Evolutionary conservation across 23 tunicate species (phyloP), one percentile per base, ranked within the genome.

Genomic region (Oikopleura dioica): DNA sequence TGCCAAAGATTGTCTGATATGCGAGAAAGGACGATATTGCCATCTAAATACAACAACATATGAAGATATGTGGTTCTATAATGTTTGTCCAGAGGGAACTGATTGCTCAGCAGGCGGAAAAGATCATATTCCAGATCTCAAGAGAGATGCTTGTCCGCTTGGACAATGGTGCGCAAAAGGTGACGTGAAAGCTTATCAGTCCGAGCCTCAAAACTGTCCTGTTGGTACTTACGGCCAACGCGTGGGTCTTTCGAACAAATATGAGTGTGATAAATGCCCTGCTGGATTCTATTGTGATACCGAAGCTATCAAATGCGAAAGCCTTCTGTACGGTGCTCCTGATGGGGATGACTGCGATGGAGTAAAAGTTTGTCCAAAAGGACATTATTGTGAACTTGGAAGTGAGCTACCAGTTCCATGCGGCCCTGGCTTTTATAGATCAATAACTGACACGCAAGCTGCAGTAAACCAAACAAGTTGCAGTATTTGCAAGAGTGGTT

Each of bases 211-310:
- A 16, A 9, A 9, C 0, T 91, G 97, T 75, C 84, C 84, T 0
- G 58, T 75, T 34, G 97, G 97, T 0, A 82, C 81, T 0, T 91
- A 84, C 35, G 92, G 97, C 16, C 79, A 68, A 38, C 55, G 80
- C n/a, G 16, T 16, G 9, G 55, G 55, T 79, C 1, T 44, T 5
- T 5, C 55, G 16, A 44, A 44, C 55, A 75, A 37, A 31, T 38
- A 38, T 5, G 87, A 86, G 30, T 91, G 97, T 76, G 67, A 38
- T 77, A 69, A 58, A 38, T 91, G 97, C 38, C 87, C 82, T 0
- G 68, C 79, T 68, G 97, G 97, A 33, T 68, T 55, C 50, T 26
- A 76, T 23, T 91, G 97, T 67, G 82, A 82, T 16, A 79, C 59
- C 1, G 84, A 82, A 1, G n/a, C 21, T 28, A 55, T 67, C 5